A percentile compares a stretch with the other conserved stretches of the same genome.
phyloP scores from a whole-genome alignment of 2,113 vertebrate genomes.

The Chitala chitala region DNA sequence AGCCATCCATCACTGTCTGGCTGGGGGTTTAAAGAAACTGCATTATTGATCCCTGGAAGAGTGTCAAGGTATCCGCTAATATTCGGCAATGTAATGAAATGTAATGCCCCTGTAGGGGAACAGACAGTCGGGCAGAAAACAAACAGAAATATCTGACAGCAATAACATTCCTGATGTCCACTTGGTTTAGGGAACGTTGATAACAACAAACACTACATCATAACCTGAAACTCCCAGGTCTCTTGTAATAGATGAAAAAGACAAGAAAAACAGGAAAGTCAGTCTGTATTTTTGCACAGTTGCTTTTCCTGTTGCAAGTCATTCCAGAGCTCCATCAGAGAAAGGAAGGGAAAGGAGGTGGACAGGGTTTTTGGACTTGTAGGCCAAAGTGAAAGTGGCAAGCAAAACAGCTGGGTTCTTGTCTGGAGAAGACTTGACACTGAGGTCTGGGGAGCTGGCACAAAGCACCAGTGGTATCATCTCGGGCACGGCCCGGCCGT shows the following conservation, averaged over 20 bases:
- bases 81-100: slow-evolving; percentile 42
- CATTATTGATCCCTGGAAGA: slow-evolving; percentile 44
- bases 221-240: not conserved
- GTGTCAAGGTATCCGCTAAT: slow-evolving; percentile 51
- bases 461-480: not conserved
- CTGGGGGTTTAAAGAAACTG: slow-evolving; percentile 31
- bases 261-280: no score
- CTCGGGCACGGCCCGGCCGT: not conserved
- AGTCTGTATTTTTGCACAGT: no score
- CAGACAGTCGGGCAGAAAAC: slow-evolving; percentile 23
- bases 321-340: no score
- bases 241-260: no score
- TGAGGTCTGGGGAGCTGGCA: not conserved
- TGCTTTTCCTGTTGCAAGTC: no score
- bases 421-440: not conserved
- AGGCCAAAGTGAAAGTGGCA: not conserved
- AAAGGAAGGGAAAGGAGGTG: not conserved
- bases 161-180: slow-evolving; percentile 39
- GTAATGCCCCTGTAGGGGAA: slow-evolving; percentile 27
- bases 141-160: slow-evolving; percentile 12
- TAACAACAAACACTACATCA: not conserved
- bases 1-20: slow-evolving; percentile 35
- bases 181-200: slow-evolving; percentile 24
- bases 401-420: not conserved
- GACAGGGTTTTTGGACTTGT: not conserved